Base-by-base conservation (phyloP, 2,797 vertebrate species). In the Diplodus sargus region DNA sequence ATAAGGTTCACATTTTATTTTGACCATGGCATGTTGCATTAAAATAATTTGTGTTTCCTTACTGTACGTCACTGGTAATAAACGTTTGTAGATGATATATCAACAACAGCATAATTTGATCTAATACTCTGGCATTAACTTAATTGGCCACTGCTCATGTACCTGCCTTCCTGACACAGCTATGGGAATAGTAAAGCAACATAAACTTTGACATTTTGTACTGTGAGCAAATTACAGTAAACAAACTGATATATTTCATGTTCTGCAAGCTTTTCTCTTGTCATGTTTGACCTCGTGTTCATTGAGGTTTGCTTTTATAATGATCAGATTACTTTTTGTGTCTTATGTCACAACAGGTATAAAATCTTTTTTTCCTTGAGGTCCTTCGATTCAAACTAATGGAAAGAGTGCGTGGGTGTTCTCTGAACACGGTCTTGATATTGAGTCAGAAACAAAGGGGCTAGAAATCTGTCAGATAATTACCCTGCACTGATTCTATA, bases 401-500 rank as follows among this genome's bases (percentile, higher is more conserved):
- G 12, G 17, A 8, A 25, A 1, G 22, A 58, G 62, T 59, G 69
- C 5, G 48, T 71, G 56, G 48, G 34, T 77, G 52, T 79, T 69
- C 75, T 48, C 39, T 56, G 30, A 71, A 25, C n/a, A 42, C 15
- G 49, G 42, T 17, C 28, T 76, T 79, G 57, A 70, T 63, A 65
- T 13, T 70, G 52, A 76, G 25, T 64, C 3, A 13, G 60, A 66
- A 13, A 61, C 56, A 18, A 78, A 67, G 17, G 45, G 17, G 45
- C 5, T 1, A 51, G 0, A 3, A 11, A 70, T 25, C 20, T 66
- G 9, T 68, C 14, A 67, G 69, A 83, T 68, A 57, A 79, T 54
- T 70, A 51, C 61, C 8, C 13, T 52, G 48, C 42, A 28, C 45
- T 89, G n/a, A 85, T 49, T 81, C 12, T 39, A 5, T 71, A 56